These are phyloP conservation scores for Panzeria rudis DNA, from an alignment of 2,888 invertebrate genomes.

Conservation along the genomic window DNA sequence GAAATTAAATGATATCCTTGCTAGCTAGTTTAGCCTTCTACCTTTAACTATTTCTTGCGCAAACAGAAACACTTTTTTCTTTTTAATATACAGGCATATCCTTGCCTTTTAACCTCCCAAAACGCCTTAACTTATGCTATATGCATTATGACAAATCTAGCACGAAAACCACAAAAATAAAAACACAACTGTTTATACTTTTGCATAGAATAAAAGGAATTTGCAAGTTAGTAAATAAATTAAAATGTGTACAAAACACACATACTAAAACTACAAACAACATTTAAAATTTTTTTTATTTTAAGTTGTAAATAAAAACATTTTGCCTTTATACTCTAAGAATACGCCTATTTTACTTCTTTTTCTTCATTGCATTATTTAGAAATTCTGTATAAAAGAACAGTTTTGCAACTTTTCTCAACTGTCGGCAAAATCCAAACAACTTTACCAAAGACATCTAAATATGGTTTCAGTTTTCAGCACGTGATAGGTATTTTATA, in stretches of 20 bases:
- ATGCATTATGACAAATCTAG: conserved; percentile 53
- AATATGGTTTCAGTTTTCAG: conserved; percentile 73
- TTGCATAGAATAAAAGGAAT: conserved; percentile 40
- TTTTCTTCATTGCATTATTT: conserved; percentile 41
- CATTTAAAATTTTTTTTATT: conserved; percentile 60
- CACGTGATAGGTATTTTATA: conserved; percentile 77
- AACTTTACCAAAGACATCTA: conserved; percentile 59
- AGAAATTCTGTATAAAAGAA: conserved; percentile 58
- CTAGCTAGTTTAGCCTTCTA: conserved; percentile 26
- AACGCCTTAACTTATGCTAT: conserved; percentile 35
- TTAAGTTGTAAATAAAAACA: conserved; percentile 50
- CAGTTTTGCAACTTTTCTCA: conserved; percentile 52
- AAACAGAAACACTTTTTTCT: conserved; percentile 16
- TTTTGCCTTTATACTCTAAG: conserved; percentile 52
- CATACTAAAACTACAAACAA: conserved; percentile 11
- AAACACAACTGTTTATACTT: conserved; percentile 18
- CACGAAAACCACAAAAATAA: conserved; percentile 60
- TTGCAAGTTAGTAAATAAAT: conserved; percentile 70
- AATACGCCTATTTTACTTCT: conserved; percentile 53
- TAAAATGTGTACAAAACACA: conserved; percentile 63
- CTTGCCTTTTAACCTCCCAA: neutral
- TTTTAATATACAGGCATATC: neutral
- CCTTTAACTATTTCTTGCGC: neutral
- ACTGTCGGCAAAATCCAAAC: conserved; percentile 48
- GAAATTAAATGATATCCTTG: conserved; percentile 63